Conservation (phyloP, 2,797 vertebrate species). For the Kryptolebias ocellatus region DNA sequence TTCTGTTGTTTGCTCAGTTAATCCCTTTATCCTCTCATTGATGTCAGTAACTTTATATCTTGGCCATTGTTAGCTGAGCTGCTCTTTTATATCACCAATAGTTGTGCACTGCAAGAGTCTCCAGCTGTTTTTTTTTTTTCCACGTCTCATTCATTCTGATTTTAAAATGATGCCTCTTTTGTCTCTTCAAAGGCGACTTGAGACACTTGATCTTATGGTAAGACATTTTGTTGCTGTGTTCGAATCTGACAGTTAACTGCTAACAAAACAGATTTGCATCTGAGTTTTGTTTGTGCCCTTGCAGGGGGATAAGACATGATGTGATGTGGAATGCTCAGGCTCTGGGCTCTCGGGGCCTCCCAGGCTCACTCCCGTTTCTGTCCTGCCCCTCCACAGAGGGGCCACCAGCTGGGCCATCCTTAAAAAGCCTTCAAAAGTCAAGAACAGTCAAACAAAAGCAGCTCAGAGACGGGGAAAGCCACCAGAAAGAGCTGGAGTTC, state of each 20-base stretch:
- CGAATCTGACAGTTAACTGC: neutral
- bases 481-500: constrained; percentile 55
- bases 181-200: constrained; percentile 83
- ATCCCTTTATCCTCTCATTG: constrained; percentile 76
- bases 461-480: constrained; percentile 15
- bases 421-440: constrained; percentile 4
- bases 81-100: constrained; percentile 66
- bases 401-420: constrained; percentile 12
- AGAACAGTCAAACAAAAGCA: constrained; percentile 37
- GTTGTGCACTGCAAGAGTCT: constrained; percentile 43
- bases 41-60: constrained; percentile 81
- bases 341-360: constrained; percentile 83
- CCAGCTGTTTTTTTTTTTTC: constrained; percentile 54
- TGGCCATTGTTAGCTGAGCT: constrained; percentile 72
- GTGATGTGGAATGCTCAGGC: constrained; percentile 88
- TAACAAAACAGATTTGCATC: neutral
- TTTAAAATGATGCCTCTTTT: constrained; percentile 56
- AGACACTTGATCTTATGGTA: constrained; percentile 89
- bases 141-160: constrained; percentile 65
- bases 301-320: constrained; percentile 89
- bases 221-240: constrained; percentile 48
- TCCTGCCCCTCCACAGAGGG: constrained; percentile 73
- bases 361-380: constrained; percentile 82
- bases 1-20: constrained; percentile 67
- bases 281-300: constrained; percentile 11